Conservation (phyloP, 2,888 invertebrate species). For the Drosophila paramelanica region DNA sequence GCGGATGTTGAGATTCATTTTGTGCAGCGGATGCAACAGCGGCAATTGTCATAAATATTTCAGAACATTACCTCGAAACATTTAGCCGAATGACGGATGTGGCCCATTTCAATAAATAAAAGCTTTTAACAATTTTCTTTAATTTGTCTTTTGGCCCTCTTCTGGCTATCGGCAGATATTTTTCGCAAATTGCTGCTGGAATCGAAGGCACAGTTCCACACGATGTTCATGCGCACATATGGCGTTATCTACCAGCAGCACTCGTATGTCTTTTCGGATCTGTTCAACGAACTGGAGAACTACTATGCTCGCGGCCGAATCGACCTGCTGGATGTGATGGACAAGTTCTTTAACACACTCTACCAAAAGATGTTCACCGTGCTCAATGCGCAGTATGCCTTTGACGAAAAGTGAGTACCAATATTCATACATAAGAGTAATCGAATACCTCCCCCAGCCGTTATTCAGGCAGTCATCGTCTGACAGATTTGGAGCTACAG, state of each 20-base stretch:
- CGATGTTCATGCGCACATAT: slow-evolving; percentile 98
- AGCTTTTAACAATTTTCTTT: slow-evolving; percentile 21
- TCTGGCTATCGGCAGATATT: slow-evolving; percentile 89
- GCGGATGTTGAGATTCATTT: slow-evolving; percentile 72
- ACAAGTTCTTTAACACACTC: slow-evolving; percentile 95
- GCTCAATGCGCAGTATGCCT: slow-evolving; percentile 95
- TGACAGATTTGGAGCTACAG: slow-evolving; percentile 58
- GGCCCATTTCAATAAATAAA: slow-evolving; percentile 32
- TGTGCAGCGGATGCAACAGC: slow-evolving; percentile 57
- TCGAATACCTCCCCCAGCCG: slow-evolving; percentile 39
- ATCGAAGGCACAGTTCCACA: slow-evolving; percentile 94
- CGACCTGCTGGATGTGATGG: slow-evolving; percentile 94
- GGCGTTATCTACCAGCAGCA: slow-evolving; percentile 98
- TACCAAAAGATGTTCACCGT: slow-evolving; percentile 98
- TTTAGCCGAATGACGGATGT: slow-evolving; percentile 59
- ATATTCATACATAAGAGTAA: slow-evolving; percentile 38
- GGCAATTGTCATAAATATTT: slow-evolving; percentile 57
- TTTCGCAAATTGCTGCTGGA: slow-evolving; percentile 93
- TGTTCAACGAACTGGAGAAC: slow-evolving; percentile 94
- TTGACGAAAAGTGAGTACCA: slow-evolving; percentile 91
- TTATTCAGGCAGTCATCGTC: slow-evolving; percentile 24
- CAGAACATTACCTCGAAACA: slow-evolving; percentile 50
- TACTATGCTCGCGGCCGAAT: slow-evolving; percentile 95
- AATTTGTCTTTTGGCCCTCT: slow-evolving; percentile 21
- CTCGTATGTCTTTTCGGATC: slow-evolving; percentile 95